Evolutionary conservation across 2,888 invertebrate species (phyloP).

Genomic region (Idaea aversata): DNA sequence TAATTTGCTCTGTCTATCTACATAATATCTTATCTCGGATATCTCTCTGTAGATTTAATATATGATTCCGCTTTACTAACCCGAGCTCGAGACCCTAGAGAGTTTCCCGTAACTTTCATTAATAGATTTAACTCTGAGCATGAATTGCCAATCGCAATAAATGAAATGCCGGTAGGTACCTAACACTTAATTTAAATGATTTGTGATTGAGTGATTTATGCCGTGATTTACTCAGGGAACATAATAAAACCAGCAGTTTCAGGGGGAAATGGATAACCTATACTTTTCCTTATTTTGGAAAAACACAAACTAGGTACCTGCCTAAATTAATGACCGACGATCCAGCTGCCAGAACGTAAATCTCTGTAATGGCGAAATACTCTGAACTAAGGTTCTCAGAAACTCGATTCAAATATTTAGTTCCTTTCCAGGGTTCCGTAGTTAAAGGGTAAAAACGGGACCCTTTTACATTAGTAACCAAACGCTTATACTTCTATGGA

Average conservation of each 20-base stretch:
- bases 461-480: too few relatives aligned
- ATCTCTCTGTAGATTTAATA: not conserved
- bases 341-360: not conserved
- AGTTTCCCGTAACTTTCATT: not conserved
- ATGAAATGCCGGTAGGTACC: not conserved
- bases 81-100: not conserved
- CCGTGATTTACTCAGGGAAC: not conserved
- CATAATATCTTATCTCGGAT: not conserved
- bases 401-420: not conserved
- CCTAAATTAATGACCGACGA: not conserved
- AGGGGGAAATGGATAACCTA: not conserved
- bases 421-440: too few relatives aligned
- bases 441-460: too few relatives aligned
- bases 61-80: not conserved
- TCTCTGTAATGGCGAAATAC: not conserved
- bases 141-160: not conserved
- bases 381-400: slow-evolving; percentile 1
- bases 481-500: too few relatives aligned
- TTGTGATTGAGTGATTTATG: not conserved
- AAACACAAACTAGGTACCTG: not conserved
- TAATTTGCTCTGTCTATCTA: not conserved
- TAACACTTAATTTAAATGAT: not conserved
- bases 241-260: not conserved
- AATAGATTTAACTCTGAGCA: not conserved
- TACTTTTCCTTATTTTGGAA: slow-evolving; percentile 1